Evolutionary conservation across 2,888 invertebrate genomes (phyloP), one percentile per base, ranked within the genome.

Genomic region (Blera fallax): DNA sequence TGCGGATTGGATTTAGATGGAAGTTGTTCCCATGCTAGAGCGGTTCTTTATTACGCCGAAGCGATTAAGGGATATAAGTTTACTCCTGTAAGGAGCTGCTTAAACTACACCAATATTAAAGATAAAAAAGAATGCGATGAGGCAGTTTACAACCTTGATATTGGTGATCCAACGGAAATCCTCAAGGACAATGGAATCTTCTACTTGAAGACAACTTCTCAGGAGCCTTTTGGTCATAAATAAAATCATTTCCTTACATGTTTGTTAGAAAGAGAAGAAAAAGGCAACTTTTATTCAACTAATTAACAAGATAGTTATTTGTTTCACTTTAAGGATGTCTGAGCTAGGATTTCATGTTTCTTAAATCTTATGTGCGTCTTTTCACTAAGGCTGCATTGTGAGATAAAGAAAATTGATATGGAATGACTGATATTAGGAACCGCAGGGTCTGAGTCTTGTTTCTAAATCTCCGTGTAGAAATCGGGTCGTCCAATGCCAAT

Each of bases 381-480:
- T 27, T 2, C 5, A 29, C 50, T 18, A 29, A 62, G 43, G 52
- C 32, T n/a, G 27, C 10, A 10, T 7, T 29, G 29, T 32, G n/a
- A 27, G 18, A 24, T 58, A 58, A 24, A 58, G 37, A 11, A 11
- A 54, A 52, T 10, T 62, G 69, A 70, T 78, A 84, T 84, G 79
- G 64, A 79, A 79, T 83, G 67, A 78, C 54, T 72, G 29, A 67
- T 58, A 52, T 70, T 18, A 80, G 45, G 18, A 80, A 45, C 14
- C 40, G 52, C 56, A 7, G 10, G 21, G 8, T 45, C 45, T 16
- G 34, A 48, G 48, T 60, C 29, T 60, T 52, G 4, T 14, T 5
- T 70, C 93, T 93, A 96, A 88, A 97, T 95, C 93, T 98, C 97
- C 0, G 96, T 96, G 89, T 96, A 97, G 93, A 97, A 97, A 0